Evolutionary conservation across 2,888 invertebrate genomes (phyloP).

Genomic region (Drosophila dives): DNA sequence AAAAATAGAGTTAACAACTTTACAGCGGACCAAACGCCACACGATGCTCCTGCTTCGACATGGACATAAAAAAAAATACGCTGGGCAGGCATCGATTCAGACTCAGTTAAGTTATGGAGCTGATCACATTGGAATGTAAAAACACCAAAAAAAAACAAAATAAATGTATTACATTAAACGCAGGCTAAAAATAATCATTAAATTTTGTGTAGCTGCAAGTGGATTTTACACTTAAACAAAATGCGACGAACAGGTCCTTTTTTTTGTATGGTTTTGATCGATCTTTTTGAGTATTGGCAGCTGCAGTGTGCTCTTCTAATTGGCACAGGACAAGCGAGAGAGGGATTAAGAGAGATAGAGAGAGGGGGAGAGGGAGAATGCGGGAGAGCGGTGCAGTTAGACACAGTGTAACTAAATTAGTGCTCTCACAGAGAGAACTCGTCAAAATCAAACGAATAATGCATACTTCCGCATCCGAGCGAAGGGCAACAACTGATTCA

Average conservation of each 20-base stretch:
- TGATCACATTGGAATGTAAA: background rate
- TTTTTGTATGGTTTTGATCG: constrained; percentile 1
- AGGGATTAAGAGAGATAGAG: background rate
- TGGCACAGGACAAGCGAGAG: constrained; percentile 3
- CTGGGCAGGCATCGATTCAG: constrained; percentile 1
- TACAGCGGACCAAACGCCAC: constrained; percentile 57
- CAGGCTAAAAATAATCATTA: background rate
- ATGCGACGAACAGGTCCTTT: background rate
- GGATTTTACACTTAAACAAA: background rate
- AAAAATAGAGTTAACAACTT: constrained; percentile 66
- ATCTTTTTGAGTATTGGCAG: constrained; percentile 39
- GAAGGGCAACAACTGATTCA: constrained; percentile 61
- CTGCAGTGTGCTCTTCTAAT: constrained; percentile 36
- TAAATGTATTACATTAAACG: background rate
- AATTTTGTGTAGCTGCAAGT: background rate
- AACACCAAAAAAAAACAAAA: background rate
- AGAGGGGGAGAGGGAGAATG: background rate
- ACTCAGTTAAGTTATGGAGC: background rate
- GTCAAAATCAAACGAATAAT: constrained; percentile 67
- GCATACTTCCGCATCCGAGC: constrained; percentile 75
- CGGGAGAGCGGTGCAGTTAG: background rate
- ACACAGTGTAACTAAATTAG: constrained; percentile 4
- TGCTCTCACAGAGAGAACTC: constrained; percentile 5
- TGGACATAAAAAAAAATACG: constrained; percentile 17
- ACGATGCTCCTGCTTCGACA: constrained; percentile 24